Evolutionary conservation across 2,797 vertebrate genomes (phyloP).

Genomic region (Trematomus bernacchii): DNA sequence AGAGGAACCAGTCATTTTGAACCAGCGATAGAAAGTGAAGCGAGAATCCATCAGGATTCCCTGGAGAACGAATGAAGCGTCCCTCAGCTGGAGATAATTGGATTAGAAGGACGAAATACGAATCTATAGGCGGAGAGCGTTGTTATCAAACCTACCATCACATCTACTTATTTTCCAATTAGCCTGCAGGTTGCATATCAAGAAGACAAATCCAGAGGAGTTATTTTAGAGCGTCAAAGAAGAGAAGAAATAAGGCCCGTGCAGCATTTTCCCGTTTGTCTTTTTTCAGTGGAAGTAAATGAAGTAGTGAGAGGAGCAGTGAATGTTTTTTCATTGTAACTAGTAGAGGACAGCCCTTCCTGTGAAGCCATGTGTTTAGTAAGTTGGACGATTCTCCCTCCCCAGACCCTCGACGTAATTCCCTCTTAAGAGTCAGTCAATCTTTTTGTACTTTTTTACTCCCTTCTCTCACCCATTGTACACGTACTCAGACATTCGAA

Average conservation of each 20-base stretch:
- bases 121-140: constrained; percentile 36
- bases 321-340: constrained; percentile 53
- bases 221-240: constrained; percentile 1
- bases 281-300: constrained; percentile 67
- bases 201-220: constrained; percentile 8
- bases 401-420: constrained; percentile 41
- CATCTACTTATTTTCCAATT: constrained; percentile 22
- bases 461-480: constrained; percentile 61
- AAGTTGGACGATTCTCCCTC: constrained; percentile 51
- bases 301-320: constrained; percentile 48
- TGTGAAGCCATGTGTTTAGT: constrained; percentile 64
- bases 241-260: constrained; percentile 23
- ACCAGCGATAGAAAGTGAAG: constrained; percentile 10
- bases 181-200: constrained; percentile 74
- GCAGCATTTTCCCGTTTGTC: constrained; percentile 59
- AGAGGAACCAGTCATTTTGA: constrained; percentile 37
- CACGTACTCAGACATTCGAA: constrained; percentile 46
- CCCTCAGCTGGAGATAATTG: constrained; percentile 6
- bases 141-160: constrained; percentile 35
- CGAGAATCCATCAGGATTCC: constrained; percentile 29
- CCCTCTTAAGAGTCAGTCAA: constrained; percentile 61
- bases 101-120: constrained; percentile 15
- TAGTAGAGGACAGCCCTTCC: constrained; percentile 40
- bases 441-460: constrained; percentile 84
- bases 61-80: constrained; percentile 13